phyloP scores from a whole-genome alignment of 2,888 invertebrate species.

The Ornithoptera alexandrae region DNA sequence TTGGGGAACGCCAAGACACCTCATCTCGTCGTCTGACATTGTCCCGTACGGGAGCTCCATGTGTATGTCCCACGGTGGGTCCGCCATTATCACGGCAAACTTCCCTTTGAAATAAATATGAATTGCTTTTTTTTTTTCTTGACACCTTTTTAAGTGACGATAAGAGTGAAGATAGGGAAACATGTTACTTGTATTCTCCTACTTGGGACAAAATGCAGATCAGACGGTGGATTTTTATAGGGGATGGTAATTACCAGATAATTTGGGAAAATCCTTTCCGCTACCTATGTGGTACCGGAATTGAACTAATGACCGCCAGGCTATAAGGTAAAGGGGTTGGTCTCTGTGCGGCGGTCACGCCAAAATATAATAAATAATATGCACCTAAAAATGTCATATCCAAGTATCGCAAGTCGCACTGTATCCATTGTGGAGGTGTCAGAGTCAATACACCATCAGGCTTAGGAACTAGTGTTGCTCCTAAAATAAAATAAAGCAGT shows the following conservation, averaged over 20 bases:
- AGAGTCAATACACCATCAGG: constrained; percentile 82
- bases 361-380: constrained; percentile 12
- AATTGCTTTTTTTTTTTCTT: background rate
- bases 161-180: too few species aligned
- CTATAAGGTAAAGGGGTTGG: too few species aligned
- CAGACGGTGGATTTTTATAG: too few species aligned
- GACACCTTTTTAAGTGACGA: too few species aligned
- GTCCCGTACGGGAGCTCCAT: constrained; percentile 99
- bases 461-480: constrained; percentile 51
- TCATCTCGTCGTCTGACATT: constrained; percentile 99
- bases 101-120: constrained; percentile 81
- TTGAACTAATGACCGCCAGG: too few species aligned
- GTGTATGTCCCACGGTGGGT: constrained; percentile 99
- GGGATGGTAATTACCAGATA: too few species aligned
- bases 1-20: constrained; percentile 95
- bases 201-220: too few species aligned
- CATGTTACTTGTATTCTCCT: too few species aligned
- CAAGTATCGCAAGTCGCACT: constrained; percentile 94
- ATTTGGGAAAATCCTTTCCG: too few species aligned
- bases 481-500: constrained; percentile 33
- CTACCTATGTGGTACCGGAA: too few species aligned
- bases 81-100: constrained; percentile 99
- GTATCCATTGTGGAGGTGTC: constrained; percentile 97
- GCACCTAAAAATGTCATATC: constrained; percentile 93
- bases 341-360: too few species aligned